Percentiles rank a stretch among this genome's conserved stretches.
Conservation (phyloP, 2,888 invertebrate genomes). For the Athalia circularis region DNA sequence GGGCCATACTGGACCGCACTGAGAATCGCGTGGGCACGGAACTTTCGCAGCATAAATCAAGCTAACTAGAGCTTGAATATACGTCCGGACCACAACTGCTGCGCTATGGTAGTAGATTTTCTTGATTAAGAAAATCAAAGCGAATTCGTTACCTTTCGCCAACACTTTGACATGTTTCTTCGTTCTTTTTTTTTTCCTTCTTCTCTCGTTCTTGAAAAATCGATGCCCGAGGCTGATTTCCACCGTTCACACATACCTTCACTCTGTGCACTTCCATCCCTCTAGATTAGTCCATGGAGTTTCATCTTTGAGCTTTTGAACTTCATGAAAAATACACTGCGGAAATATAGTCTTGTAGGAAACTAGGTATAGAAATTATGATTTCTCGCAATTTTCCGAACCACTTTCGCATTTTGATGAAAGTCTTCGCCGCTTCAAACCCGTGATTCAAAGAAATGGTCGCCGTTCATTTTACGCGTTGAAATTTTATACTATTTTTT, state of each 20-base stretch:
- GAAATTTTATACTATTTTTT: background rate
- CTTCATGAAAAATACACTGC: background rate
- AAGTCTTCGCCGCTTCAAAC: no score
- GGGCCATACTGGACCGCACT: constrained; percentile 31
- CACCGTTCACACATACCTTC: constrained; percentile 2
- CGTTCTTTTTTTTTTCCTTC: background rate
- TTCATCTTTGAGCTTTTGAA: constrained; percentile 20
- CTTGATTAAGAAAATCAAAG: constrained; percentile 36
- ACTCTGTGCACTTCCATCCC: background rate
- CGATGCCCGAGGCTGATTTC: constrained; percentile 23
- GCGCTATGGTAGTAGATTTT: background rate
- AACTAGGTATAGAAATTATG: no score
- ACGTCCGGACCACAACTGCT: constrained; percentile 16
- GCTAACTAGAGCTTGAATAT: constrained; percentile 42
- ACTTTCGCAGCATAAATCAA: constrained; percentile 54
- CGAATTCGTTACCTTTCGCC: constrained; percentile 8
- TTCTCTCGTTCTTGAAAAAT: background rate
- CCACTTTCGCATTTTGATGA: background rate
- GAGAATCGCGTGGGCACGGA: constrained; percentile 45
- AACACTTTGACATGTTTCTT: constrained; percentile 21
- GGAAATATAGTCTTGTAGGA: no score
- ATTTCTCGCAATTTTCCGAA: background rate
- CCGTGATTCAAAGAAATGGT: background rate
- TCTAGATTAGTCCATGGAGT: background rate
- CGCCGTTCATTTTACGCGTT: constrained; percentile 2